Percentiles rank a stretch among this genome's conserved stretches.
Evolutionary conservation across 2,888 invertebrate species (phyloP).

Genomic region (Pristionchus entomophagus): DNA sequence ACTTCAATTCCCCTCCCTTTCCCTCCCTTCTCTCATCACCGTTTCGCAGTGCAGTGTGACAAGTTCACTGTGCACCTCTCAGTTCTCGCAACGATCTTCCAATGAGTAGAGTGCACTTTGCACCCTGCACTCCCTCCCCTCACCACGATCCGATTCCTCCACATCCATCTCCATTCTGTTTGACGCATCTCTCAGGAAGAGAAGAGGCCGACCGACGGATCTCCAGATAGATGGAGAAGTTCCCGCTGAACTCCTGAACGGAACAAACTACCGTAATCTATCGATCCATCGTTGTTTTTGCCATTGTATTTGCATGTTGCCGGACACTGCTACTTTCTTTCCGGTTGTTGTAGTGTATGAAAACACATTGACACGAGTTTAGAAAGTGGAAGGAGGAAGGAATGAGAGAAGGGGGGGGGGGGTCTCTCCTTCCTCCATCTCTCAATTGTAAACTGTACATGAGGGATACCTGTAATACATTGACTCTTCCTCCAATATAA

Average conservation of each 20-base stretch:
- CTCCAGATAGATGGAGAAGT: slow-evolving; percentile 74
- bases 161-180: slow-evolving; percentile 71
- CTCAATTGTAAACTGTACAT: slow-evolving; percentile 29
- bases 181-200: slow-evolving; percentile 72
- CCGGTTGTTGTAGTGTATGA: neutral
- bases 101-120: neutral
- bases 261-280: slow-evolving; percentile 4
- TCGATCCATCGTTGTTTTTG: neutral
- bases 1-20: no score
- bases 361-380: slow-evolving; percentile 34
- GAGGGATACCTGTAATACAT: slow-evolving; percentile 63
- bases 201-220: slow-evolving; percentile 70
- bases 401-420: neutral
- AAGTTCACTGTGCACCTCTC: slow-evolving; percentile 20
- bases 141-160: slow-evolving; percentile 75
- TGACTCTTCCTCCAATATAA: slow-evolving; percentile 72
- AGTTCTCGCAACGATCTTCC: neutral
- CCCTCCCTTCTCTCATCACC: neutral
- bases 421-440: neutral
- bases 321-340: slow-evolving; percentile 20
- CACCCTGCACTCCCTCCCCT: neutral
- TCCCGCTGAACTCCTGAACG: slow-evolving; percentile 70
- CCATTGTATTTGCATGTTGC: neutral
- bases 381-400: neutral
- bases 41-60: neutral